Evolutionary conservation across 2,888 invertebrate species (phyloP), one percentile per base, ranked within the genome.

Genomic region (Apodemia zela): DNA sequence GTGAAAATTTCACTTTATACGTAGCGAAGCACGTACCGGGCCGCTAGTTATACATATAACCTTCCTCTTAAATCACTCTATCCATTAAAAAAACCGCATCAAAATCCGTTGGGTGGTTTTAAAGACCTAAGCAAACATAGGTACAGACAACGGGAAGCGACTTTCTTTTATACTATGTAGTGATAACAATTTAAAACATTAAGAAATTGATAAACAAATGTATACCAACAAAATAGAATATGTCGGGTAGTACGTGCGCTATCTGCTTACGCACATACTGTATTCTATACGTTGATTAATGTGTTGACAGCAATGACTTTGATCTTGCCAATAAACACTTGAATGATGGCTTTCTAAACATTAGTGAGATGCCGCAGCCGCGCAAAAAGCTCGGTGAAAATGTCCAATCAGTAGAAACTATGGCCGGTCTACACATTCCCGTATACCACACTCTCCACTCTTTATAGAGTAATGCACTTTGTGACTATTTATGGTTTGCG

Each of bases 331-430:
- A 73, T 74, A 75, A 80, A 78, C 82, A 84, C 83, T 76, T 84
- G 89, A 90, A 82, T 77, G 88, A 89, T 90, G 83, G 82, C 90
- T 91, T 91, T 91, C 90, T 89, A 89, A 88, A 85, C 82, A 79
- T 79, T 80, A 78, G 76, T 70, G 77, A 80, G 82, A 81, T 83
- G 78, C 75, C 65, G 67, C 68, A 21, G 51, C 21, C 54, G 54
- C 66, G 82, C 80, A 85, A 87, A 87, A 88, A 88, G 84, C 84
- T 79, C 74, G 78, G 87, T 80, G 89, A 89, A 90, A 89, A 86
- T 81, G 72, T 72, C 68, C 73, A 77, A 78, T 81, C 76, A 77
- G 81, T 86, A 77, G 76, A 78, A 87, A 84, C 82, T 83, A 78
- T 81, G 77, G 72, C 71, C 78, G 80, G 80, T 85, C 85, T 82